Evolutionary conservation across 2,888 invertebrate genomes (phyloP).

Genomic region (Mamestra brassicae): DNA sequence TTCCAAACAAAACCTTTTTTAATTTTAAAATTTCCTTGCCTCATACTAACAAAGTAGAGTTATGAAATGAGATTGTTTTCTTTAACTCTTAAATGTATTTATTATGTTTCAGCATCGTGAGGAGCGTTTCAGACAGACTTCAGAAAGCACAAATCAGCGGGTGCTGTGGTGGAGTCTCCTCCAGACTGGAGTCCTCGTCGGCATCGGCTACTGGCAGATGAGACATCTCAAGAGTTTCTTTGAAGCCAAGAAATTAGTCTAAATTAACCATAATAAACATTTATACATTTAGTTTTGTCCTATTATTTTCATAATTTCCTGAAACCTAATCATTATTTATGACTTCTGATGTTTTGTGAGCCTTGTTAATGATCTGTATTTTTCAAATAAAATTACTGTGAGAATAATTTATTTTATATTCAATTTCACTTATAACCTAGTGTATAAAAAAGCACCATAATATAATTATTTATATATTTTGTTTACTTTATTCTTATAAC

Average conservation of each 20-base stretch:
- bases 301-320: conserved; percentile 64
- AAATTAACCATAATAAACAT: conserved; percentile 75
- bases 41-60: neutral
- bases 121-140: conserved; percentile 98
- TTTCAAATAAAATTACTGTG: conserved; percentile 78
- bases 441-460: conserved; percentile 14
- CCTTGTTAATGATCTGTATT: conserved; percentile 82
- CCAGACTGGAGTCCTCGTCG: conserved; percentile 96
- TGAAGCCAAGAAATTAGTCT: conserved; percentile 99
- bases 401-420: conserved; percentile 65
- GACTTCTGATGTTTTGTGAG: conserved; percentile 60
- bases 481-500: neutral
- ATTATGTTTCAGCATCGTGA: conserved; percentile 95
- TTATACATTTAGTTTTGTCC: conserved; percentile 58
- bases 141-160: conserved; percentile 98
- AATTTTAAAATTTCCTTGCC: too few relatives aligned
- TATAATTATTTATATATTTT: neutral
- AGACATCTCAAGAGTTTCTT: conserved; percentile 99
- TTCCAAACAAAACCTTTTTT: too few relatives aligned
- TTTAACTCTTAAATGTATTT: neutral
- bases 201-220: conserved; percentile 99
- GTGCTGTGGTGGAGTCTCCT: conserved; percentile 99
- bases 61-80: neutral
- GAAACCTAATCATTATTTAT: conserved; percentile 59
- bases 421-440: conserved; percentile 30